phyloP scores from a whole-genome alignment of 2,797 vertebrate genomes.

The Chiloscyllium punctatum region DNA sequence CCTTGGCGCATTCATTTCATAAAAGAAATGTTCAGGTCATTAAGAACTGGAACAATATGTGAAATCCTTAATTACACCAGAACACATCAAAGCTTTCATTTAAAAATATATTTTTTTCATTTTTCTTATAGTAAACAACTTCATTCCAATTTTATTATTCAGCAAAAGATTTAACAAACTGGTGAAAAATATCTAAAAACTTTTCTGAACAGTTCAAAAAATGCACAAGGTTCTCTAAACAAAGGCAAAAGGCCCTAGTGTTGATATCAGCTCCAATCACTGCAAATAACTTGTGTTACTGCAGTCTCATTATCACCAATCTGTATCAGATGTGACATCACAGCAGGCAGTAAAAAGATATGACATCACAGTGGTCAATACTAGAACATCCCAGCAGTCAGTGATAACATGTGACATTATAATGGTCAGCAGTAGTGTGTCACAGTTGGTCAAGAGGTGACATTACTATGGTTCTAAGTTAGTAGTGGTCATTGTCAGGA shows the following conservation, averaged over 20 bases:
- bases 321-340: no score
- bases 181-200: conserved; percentile 31
- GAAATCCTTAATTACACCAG: neutral
- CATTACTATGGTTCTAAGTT: neutral
- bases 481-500: neutral
- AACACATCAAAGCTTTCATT: neutral
- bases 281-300: neutral
- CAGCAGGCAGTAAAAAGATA: neutral
- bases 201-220: conserved; percentile 4
- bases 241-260: neutral
- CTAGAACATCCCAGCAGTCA: neutral
- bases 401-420: neutral
- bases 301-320: neutral
- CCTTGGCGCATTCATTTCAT: no score
- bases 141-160: conserved; percentile 18
- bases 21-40: no score
- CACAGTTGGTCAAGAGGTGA: neutral
- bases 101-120: neutral
- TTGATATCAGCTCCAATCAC: neutral
- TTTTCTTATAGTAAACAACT: conserved; percentile 5
- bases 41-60: neutral
- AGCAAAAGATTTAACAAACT: conserved; percentile 35
- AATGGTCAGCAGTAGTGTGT: neutral
- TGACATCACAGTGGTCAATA: neutral
- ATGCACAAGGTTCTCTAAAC: neutral